A percentile compares a stretch with the other conserved stretches of the same genome.
These are phyloP conservation scores for Pachypsylla venusta DNA, from an alignment of 1,140 invertebrate genomes.

Conservation along the genomic window DNA sequence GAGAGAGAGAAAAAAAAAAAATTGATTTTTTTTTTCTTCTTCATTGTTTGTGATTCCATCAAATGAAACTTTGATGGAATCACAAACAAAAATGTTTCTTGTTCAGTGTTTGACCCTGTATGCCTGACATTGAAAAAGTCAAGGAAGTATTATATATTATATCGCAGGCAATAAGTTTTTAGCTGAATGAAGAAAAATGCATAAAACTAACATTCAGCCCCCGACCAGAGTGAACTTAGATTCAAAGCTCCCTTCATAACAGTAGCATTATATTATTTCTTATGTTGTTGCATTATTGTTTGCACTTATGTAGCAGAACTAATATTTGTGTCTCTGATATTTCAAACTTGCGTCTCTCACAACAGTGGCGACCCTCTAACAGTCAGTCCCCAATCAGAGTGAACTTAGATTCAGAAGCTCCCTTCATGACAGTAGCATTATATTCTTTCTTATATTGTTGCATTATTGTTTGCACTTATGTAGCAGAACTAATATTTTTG, in stretches of 20 bases:
- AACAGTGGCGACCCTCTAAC: neutral
- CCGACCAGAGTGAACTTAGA: neutral
- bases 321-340: conserved; percentile 6
- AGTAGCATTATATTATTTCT: neutral
- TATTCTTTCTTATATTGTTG: conserved; percentile 3
- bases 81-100: no score
- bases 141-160: no score
- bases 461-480: conserved; percentile 9
- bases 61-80: no score
- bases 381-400: neutral
- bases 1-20: no score
- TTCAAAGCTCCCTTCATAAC: neutral
- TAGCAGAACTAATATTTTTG: conserved; percentile 9
- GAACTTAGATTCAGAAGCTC: neutral
- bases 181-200: conserved; percentile 8
- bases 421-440: neutral
- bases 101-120: no score
- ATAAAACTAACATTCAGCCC: conserved; percentile 5
- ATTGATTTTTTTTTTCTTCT: no score
- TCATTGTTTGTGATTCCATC: no score
- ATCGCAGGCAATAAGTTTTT: conserved; percentile 8
- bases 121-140: no score
- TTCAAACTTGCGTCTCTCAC: neutral
- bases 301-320: conserved; percentile 9
- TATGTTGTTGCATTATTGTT: conserved; percentile 9